Evolutionary conservation across 2,113 vertebrate genomes (phyloP).

Genomic region (Tangachromis dhanisi): DNA sequence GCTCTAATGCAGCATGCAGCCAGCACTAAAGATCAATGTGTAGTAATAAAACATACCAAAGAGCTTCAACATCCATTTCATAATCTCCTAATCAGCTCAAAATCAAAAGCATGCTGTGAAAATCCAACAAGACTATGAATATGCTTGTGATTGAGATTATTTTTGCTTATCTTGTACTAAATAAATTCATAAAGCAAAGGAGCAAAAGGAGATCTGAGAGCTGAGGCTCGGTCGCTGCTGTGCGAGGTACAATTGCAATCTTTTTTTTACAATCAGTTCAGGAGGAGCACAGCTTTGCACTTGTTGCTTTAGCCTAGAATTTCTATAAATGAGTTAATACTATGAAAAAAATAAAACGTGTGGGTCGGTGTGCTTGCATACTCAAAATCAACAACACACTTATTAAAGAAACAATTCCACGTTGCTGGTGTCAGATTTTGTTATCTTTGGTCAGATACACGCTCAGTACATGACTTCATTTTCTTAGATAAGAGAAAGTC

Average conservation of each 20-base stretch:
- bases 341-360: not conserved
- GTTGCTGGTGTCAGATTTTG: not conserved
- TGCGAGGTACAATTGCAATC: not conserved
- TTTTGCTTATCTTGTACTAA: conserved; percentile 36
- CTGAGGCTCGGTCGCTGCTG: not conserved
- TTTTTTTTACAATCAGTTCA: conserved; percentile 9
- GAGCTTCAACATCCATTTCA: conserved; percentile 41
- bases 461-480: not conserved
- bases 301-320: not conserved
- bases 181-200: conserved; percentile 15
- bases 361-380: not conserved
- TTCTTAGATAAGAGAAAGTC: not conserved
- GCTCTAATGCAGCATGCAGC: conserved; percentile 46
- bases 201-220: not conserved
- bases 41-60: conserved; percentile 47
- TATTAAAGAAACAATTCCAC: not conserved
- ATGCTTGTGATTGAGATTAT: conserved; percentile 42
- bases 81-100: conserved; percentile 57
- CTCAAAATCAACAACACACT: not conserved
- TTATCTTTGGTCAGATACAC: not conserved
- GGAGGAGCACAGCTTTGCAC: conserved; percentile 1
- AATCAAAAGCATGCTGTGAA: conserved; percentile 55
- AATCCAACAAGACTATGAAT: not conserved
- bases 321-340: not conserved
- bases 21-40: conserved; percentile 47